Evolutionary conservation across 2,888 invertebrate species (phyloP), one percentile per base, ranked within the genome.

Genomic region (Stenchaetothrips biformis): DNA sequence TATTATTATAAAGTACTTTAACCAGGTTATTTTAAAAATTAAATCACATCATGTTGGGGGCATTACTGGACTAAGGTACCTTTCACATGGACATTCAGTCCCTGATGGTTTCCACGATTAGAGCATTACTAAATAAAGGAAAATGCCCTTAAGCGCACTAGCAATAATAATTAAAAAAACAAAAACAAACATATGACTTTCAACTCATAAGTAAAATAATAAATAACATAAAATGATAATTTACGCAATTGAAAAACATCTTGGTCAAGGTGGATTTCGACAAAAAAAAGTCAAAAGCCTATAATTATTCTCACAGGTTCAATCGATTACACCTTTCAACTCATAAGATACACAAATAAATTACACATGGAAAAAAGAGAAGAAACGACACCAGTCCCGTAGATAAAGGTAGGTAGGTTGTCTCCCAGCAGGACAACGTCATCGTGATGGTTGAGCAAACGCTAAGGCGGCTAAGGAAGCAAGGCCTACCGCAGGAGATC

Each of bases 101-200:
- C 67, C 67, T 74, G 67, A 74, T 74, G 67, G 67, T 74, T 74
- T 74, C 67, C 67, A 74, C 25, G 25, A 74, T 21, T 74, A 25
- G 67, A 74, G n/a, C 67, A 74, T 74, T 74, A 21, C 67, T 74
- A 74, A 25, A 74, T 25, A 74, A 74, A 74, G 25, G 67, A 25
- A 25, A 74, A 74, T 74, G 67, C 67, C 67, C 67, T 74, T 74
- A 25, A 74, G 67, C 67, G 7, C 25, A 74, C 67, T 25, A 74
- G 21, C 25, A 74, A 74, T 74, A 74, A 74, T 74, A 74, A 74
- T 74, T 25, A 74, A 74, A 53, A 53, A 74, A 74, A 74, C 67
- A 74, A 74, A 74, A 74, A 74, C 67, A 74, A 74, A 74, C 67
- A 74, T 74, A 74, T 74, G 67, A 74, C 67, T 74, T 74, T 74